phyloP scores from a whole-genome alignment of 2,113 vertebrate species.

The Lichenostomus cassidix region DNA sequence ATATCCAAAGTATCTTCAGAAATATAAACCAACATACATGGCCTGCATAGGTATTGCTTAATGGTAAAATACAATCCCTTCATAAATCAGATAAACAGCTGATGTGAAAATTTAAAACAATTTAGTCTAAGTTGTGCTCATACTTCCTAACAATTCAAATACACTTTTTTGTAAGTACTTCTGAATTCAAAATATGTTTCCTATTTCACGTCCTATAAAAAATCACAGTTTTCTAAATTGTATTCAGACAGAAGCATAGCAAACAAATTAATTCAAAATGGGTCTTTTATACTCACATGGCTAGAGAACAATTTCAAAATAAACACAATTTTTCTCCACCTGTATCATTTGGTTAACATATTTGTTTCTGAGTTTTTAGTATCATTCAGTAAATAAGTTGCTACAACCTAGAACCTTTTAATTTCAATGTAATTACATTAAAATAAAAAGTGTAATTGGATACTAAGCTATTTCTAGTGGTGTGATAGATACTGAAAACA shows the following conservation, averaged over 20 bases:
- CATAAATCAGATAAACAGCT: neutral
- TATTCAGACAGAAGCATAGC: neutral
- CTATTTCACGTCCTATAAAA: neutral
- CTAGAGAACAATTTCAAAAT: neutral
- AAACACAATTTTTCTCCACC: neutral
- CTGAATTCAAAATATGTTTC: neutral
- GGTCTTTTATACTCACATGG: neutral
- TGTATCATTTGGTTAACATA: rapidly evolving
- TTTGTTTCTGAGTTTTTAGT: neutral
- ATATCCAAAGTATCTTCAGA: constrained; percentile 53
- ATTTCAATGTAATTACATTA: neutral
- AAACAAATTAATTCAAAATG: neutral
- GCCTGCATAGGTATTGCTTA: constrained; percentile 51
- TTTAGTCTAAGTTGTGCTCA: neutral
- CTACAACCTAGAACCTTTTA: neutral
- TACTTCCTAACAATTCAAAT: neutral
- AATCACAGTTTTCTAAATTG: neutral
- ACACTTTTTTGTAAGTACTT: neutral
- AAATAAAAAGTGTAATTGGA: neutral
- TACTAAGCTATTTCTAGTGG: neutral
- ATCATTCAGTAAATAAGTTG: neutral
- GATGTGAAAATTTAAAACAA: neutral
- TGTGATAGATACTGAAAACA: neutral
- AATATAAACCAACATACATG: constrained; percentile 16
- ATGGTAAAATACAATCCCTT: constrained; percentile 45